Base-by-base conservation (phyloP, 2,797 vertebrate species). In the Orestias chungarensis region DNA sequence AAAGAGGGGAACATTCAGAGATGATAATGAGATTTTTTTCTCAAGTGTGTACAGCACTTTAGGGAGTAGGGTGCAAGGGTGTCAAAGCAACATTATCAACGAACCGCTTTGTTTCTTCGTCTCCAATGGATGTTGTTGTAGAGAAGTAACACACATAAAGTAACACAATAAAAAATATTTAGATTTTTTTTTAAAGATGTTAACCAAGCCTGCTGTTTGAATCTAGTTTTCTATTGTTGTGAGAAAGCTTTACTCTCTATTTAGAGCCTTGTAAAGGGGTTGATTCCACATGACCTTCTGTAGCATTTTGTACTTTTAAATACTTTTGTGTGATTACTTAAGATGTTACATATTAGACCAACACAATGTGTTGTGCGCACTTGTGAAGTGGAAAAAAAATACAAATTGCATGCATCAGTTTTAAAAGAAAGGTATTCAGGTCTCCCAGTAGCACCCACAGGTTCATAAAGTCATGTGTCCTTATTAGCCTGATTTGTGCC, bases 1-100 rank as follows among this genome's bases (percentile, higher is more conserved):
- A 82, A 87, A 82, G 1, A 54, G 57, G 72, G 40, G 61, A 73
- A 82, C 66, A 43, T 78, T 78, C 72, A 65, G 25, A 80, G 73
- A 82, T 73, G 73, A 38, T 81, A 79, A 80, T 76, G 43, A 50
- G 70, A 59, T 70, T 84, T 76, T 71, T 49, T 44, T 29, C 12
- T 52, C 33, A 66, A 40, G 68, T 43, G 49, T 70, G 43, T 54
- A 33, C 27, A 38, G 35, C 43, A 75, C 78, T 77, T 78, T 40
- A 68, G 69, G 71, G 71, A 80, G 46, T 78, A 52, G 72, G n/a
- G 50, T 44, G 8, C 18, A 33, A 18, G 31, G 75, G 75, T 80
- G 59, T 78, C 50, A 59, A 65, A 74, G 76, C 54, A 66, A 33
- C 49, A 43, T 47, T 47, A 20, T 42, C 50, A 33, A 71, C 68